Evolutionary conservation across 2,797 vertebrate species (phyloP).

Genomic region (Rousettus madagascariensis): DNA sequence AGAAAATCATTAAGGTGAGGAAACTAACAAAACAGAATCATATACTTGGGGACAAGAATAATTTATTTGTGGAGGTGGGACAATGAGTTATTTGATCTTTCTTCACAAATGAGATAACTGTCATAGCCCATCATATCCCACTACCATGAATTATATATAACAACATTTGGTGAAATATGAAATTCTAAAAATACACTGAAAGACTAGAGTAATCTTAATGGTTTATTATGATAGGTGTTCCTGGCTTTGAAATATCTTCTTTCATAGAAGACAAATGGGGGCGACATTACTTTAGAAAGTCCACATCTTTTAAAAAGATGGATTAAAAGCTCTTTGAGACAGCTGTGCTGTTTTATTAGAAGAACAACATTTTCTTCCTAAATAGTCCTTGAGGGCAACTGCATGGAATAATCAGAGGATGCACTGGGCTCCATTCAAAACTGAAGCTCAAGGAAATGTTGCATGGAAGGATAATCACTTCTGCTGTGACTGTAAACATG

Average conservation of each 20-base stretch:
- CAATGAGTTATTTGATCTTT: constrained; percentile 73
- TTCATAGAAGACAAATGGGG: constrained; percentile 75
- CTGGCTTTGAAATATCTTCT: constrained; percentile 75
- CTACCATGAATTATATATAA: constrained; percentile 76
- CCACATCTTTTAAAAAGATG: constrained; percentile 80
- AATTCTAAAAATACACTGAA: constrained; percentile 81
- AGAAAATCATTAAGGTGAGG: constrained; percentile 70
- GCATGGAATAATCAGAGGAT: constrained; percentile 44
- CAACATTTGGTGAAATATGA: constrained; percentile 77
- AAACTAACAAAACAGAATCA: constrained; percentile 67
- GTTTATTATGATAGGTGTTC: constrained; percentile 81
- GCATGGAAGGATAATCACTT: neutral
- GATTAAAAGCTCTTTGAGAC: constrained; percentile 75
- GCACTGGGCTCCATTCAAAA: constrained; percentile 25
- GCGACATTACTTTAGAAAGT: constrained; percentile 80
- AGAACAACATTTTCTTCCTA: constrained; percentile 74
- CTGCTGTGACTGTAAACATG: neutral
- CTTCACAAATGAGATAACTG: constrained; percentile 75
- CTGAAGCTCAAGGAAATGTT: constrained; percentile 38
- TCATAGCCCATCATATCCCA: constrained; percentile 64
- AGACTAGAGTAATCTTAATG: constrained; percentile 76
- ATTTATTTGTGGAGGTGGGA: constrained; percentile 73
- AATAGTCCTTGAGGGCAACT: constrained; percentile 67
- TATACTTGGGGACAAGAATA: constrained; percentile 60
- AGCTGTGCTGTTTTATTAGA: constrained; percentile 65